Percentiles rank a stretch among this genome's conserved stretches.
Conservation (phyloP, 2,113 vertebrate genomes). For the Paramisgurnus dabryanus region DNA sequence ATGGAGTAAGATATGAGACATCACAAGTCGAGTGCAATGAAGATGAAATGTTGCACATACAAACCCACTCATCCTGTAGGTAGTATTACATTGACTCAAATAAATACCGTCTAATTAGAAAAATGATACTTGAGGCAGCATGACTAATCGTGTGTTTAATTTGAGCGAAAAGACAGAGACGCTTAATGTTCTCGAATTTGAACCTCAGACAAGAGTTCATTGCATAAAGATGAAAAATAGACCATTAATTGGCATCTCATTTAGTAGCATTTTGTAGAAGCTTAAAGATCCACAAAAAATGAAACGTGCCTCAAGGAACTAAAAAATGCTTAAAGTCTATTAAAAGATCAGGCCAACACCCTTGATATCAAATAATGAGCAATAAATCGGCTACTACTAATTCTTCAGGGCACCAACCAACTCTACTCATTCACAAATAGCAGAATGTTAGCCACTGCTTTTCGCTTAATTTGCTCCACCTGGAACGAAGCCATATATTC, state of each 20-base stretch:
- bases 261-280: too few relatives aligned
- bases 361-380: too few relatives aligned
- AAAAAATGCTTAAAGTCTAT: too few relatives aligned
- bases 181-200: conserved; percentile 5
- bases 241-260: too few relatives aligned
- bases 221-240: too few relatives aligned
- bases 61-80: conserved; percentile 25
- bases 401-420: too few relatives aligned
- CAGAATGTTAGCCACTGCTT: not conserved
- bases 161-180: conserved; percentile 18
- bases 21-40: conserved; percentile 17
- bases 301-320: too few relatives aligned
- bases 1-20: conserved; percentile 8
- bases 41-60: conserved; percentile 27
- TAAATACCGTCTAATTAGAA: conserved; percentile 39
- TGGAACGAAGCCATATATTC: conserved; percentile 38
- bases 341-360: too few relatives aligned
- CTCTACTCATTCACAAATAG: too few relatives aligned
- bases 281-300: too few relatives aligned
- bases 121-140: conserved; percentile 14
- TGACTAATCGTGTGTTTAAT: conserved; percentile 46
- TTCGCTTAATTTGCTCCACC: conserved; percentile 30
- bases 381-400: too few relatives aligned
- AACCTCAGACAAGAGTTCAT: not conserved
- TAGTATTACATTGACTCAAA: conserved; percentile 27